phyloP scores from a whole-genome alignment of 2,888 invertebrate species.

The Drosophila recens region DNA sequence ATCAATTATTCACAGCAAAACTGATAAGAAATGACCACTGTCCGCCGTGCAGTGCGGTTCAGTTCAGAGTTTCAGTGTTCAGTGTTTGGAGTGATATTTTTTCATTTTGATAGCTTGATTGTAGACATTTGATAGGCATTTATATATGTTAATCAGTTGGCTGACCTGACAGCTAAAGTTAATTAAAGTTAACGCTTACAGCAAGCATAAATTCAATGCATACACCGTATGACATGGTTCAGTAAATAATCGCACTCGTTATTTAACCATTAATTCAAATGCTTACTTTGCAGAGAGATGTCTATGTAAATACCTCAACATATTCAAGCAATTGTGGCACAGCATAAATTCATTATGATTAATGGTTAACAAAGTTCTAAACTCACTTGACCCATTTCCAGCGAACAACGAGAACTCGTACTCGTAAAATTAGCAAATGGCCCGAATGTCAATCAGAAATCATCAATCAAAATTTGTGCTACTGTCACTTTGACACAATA shows the following conservation, averaged over 20 bases:
- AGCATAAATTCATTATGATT: conserved; percentile 69
- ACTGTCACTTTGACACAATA: conserved; percentile 69
- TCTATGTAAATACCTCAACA: conserved; percentile 41
- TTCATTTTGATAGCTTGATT: conserved; percentile 74
- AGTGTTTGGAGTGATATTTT: conserved; percentile 49
- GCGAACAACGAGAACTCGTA: conserved; percentile 24
- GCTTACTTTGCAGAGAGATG: conserved; percentile 45
- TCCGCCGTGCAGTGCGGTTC: conserved; percentile 8
- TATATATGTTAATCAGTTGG: conserved; percentile 76
- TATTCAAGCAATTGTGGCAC: conserved; percentile 35
- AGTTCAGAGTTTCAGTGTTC: background rate
- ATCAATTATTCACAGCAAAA: background rate
- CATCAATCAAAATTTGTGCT: conserved; percentile 80
- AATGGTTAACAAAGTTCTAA: conserved; percentile 53
- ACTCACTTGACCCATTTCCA: conserved; percentile 60
- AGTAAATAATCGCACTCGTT: conserved; percentile 23
- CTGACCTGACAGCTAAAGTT: conserved; percentile 75
- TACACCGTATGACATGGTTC: background rate
- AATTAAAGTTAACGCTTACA: conserved; percentile 69
- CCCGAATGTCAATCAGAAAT: conserved; percentile 77
- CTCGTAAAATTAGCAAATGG: conserved; percentile 75
- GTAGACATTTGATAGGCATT: conserved; percentile 76
- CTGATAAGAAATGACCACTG: background rate
- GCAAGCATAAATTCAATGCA: conserved; percentile 35
- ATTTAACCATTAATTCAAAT: conserved; percentile 69